These are phyloP conservation scores for Mirounga angustirostris DNA, from an alignment of 2,113 vertebrate species.

Conservation along the genomic window DNA sequence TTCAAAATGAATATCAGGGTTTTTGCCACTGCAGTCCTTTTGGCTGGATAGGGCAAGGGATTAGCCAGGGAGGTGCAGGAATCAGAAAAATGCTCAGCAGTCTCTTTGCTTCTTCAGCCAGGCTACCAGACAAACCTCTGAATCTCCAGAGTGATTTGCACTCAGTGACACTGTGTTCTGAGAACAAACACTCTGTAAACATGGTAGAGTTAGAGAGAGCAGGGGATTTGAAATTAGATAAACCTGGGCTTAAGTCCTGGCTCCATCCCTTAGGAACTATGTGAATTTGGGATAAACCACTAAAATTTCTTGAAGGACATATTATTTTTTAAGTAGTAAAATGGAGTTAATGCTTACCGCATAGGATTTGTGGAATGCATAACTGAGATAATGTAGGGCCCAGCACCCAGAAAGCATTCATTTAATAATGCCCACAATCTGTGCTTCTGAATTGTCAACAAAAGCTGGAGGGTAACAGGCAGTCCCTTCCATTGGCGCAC, in stretches of 20 bases:
- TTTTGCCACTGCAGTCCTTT: background rate
- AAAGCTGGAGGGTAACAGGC: background rate
- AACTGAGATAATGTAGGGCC: background rate
- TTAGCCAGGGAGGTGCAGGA: background rate
- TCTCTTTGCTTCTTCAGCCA: constrained; percentile 11
- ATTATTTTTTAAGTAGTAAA: constrained; percentile 20
- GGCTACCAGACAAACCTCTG: constrained; percentile 27
- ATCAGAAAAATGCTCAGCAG: constrained; percentile 38
- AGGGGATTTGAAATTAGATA: constrained; percentile 26
- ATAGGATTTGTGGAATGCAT: background rate
- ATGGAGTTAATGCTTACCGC: background rate
- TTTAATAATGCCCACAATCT: background rate
- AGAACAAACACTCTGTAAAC: background rate
- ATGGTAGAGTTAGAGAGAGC: background rate
- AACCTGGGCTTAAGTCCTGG: constrained; percentile 25
- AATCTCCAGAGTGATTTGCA: constrained; percentile 37
- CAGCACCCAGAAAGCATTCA: background rate
- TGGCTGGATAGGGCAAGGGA: background rate
- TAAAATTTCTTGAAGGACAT: background rate
- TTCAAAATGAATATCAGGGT: constrained; percentile 46
- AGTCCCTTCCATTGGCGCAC: background rate
- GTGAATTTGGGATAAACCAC: constrained; percentile 10
- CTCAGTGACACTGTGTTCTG: constrained; percentile 30
- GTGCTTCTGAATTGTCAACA: background rate
- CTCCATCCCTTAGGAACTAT: background rate